Evolutionary conservation across 2,888 invertebrate genomes (phyloP).

Genomic region (Andrena minutula): DNA sequence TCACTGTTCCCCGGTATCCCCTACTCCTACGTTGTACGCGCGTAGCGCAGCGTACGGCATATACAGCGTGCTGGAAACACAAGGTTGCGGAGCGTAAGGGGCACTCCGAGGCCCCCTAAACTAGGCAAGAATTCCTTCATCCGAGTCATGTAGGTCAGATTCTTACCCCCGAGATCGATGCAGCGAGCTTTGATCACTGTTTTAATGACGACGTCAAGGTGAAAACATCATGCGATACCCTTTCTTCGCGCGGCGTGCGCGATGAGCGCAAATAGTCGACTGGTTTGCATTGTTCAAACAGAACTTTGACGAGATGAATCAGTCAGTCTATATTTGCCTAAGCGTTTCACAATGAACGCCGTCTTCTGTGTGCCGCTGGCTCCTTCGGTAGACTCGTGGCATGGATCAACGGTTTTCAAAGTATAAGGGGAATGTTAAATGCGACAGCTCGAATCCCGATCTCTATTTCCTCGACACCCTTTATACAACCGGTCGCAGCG

Average conservation of each 20-base stretch:
- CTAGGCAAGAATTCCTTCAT: not conserved
- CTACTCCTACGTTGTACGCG: constrained; percentile 40
- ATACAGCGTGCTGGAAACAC: constrained; percentile 20
- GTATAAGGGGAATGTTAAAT: too few relatives aligned
- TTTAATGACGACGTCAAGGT: not conserved
- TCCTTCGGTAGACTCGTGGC: too few relatives aligned
- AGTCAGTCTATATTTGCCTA: not conserved
- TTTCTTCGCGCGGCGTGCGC: not conserved
- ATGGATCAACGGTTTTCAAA: too few relatives aligned
- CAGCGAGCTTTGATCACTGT: not conserved
- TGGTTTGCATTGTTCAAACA: not conserved
- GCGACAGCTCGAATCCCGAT: not conserved
- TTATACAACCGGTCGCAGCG: constrained; percentile 48
- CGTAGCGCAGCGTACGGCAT: constrained; percentile 48
- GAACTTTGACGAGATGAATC: not conserved
- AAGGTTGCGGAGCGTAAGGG: not conserved
- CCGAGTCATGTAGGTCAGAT: not conserved
- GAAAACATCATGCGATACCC: not conserved
- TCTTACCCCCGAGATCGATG: too few relatives aligned
- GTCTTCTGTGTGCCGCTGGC: too few relatives aligned
- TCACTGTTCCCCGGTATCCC: constrained; percentile 40
- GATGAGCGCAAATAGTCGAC: too few relatives aligned
- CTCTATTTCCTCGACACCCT: constrained; percentile 1
- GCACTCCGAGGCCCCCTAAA: not conserved
- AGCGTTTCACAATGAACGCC: not conserved